Base-by-base conservation (phyloP, 2,888 invertebrate genomes). In the Prenolepis imparis region DNA sequence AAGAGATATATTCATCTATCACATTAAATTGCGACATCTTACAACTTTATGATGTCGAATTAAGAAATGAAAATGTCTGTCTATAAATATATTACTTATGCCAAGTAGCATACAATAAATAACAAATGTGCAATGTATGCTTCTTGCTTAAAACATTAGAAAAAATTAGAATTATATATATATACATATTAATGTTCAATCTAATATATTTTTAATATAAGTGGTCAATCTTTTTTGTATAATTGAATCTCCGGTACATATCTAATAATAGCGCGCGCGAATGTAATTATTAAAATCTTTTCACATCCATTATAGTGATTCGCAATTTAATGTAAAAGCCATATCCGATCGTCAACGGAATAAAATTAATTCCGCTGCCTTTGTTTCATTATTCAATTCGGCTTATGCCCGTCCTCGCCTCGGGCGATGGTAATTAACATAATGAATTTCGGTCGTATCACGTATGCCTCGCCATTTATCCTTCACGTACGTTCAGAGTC, bases 391-490 rank as follows among this genome's bases (percentile, higher is more conserved):
- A 72, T 72, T 80, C 44, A 61, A 3, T 80, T 80, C 44, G 36
- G 72, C 78, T 70, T 59, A 57, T 57, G 32, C 44, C 15, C 55
- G 11, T 39, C 36, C n/a, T 32, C 6, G 57, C 57, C 24, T 28
- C 57, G 52, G 11, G 24, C 36, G 15, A 41, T 15, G 9, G 44
- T 67, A 77, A 84, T 88, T 86, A 88, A 77, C 64, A 81, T 86
- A 86, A 86, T 88, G 83, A 82, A 88, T 84, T 74, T 36, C 28
- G 67, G 39, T 52, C 44, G 83, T 48, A 87, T 86, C 84, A 64
- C 84, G 66, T 28, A 52, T 41, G 59, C 55, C 77, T 21, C 55
- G 3, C 78, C 87, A 84, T 88, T 83, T 87, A 84, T 84, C 80
- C 57, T 75, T 82, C 48, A 21, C 64, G 48, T 61, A 63, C 57